phyloP scores from a whole-genome alignment of 2,113 vertebrate genomes.

The Tichodroma muraria region DNA sequence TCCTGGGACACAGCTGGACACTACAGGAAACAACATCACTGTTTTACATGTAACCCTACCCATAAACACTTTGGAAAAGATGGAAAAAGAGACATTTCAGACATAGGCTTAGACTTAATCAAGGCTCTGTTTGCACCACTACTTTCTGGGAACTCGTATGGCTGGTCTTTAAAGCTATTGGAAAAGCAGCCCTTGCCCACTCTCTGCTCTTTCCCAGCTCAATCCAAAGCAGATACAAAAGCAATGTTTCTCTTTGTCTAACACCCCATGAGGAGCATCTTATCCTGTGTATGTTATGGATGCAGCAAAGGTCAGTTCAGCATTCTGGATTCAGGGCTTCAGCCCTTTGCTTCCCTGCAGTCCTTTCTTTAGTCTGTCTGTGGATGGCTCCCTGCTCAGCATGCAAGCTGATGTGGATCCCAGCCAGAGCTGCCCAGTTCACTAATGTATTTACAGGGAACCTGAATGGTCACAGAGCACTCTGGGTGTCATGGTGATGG shows the following conservation, averaged over 20 bases:
- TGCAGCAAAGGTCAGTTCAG: neutral
- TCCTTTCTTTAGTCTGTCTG: neutral
- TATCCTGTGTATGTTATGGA: fast-evolving
- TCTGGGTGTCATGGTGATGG: neutral
- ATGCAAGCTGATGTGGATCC: neutral
- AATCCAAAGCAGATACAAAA: neutral
- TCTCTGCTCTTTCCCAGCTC: neutral
- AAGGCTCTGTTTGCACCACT: neutral
- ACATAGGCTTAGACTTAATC: neutral
- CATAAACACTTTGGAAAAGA: neutral
- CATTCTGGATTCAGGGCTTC: neutral
- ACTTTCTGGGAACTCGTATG: neutral
- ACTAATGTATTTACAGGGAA: fast-evolving
- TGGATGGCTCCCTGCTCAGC: neutral
- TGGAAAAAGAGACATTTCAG: neutral
- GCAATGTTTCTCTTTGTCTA: neutral
- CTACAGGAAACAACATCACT: neutral
- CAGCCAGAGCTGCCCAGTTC: neutral
- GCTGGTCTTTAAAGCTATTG: neutral
- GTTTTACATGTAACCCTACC: neutral
- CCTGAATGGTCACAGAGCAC: neutral
- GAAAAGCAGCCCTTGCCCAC: neutral
- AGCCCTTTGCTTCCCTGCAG: neutral
- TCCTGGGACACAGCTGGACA: neutral
- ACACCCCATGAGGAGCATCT: neutral